Base-by-base conservation (phyloP, 2,888 invertebrate genomes). In the Bugula neritina region DNA sequence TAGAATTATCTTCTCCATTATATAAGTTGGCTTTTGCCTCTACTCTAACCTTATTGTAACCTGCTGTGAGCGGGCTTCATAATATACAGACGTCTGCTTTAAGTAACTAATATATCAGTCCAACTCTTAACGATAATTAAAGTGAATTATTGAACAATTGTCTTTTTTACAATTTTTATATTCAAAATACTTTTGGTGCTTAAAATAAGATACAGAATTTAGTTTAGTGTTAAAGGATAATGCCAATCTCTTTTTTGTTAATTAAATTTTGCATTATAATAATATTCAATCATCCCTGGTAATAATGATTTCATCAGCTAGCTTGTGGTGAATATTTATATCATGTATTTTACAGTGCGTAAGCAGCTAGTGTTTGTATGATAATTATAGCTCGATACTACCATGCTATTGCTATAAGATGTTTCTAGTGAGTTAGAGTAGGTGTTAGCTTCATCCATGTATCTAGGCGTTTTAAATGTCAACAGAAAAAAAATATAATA, bases 101-200 rank as follows among this genome's bases (percentile, higher is more conserved):
- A 43, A 43, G n/a, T 43, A 43, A 43, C 5, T 10, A 43, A 43
- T 43, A 43, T 17, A 10, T 43, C 43, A 43, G n/a, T n/a, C n/a
- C n/a, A n/a, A n/a, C 43, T 43, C 43, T 43, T 17, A 43, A 43
- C 5, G 43, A 43, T 43, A 43, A 43, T 43, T 43, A 43, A 43
- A 43, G 10, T 10, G 43, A 43, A 43, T 43, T 43, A 43, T 10
- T 5, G 43, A 43, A 43, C 43, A 23, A 57, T 57, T 52, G 13
- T 52, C 17, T 52, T 57, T 57, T 57, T 21, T 25, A 13, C 5
- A 23, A 23, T 63, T 63, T 63, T 63, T 31, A 13, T 63, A 31
- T 63, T 63, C 17, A 63, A 63, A 57, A 63, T 10, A 63, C 5
- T 63, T 63, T 63, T 63, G 63, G 63, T 63, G 63, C 63, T 63